phyloP scores from a whole-genome alignment of 2,113 vertebrate genomes.

The Sinocyclocheilus rhinocerous region DNA sequence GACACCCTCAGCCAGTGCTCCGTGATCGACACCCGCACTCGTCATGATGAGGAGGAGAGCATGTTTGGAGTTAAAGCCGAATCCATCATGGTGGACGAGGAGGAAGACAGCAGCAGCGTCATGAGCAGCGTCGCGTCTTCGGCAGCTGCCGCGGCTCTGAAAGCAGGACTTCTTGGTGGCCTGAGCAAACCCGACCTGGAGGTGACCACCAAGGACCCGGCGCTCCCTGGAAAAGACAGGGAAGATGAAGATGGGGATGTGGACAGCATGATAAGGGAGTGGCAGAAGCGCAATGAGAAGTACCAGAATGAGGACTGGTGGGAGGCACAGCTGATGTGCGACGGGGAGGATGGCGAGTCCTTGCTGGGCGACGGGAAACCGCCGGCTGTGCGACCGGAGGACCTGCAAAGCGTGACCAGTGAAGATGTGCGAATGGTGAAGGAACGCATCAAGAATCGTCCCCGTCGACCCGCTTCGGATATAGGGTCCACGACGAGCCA shows the following conservation, averaged over 20 bases:
- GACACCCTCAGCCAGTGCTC: slow-evolving; percentile 82
- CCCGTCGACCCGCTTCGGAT: slow-evolving; percentile 65
- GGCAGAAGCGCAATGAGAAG: slow-evolving; percentile 89
- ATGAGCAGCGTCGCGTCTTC: slow-evolving; percentile 82
- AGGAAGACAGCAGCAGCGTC: slow-evolving; percentile 82
- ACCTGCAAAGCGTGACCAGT: slow-evolving; percentile 84
- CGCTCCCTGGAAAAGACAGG: slow-evolving; percentile 54
- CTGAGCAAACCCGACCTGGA: slow-evolving; percentile 68
- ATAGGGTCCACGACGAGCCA: slow-evolving; percentile 79
- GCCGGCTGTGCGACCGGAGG: slow-evolving; percentile 59
- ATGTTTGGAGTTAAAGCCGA: slow-evolving; percentile 72
- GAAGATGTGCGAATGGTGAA: slow-evolving; percentile 79
- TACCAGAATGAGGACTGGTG: slow-evolving; percentile 80
- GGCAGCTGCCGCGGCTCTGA: slow-evolving; percentile 74
- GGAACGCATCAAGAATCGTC: slow-evolving; percentile 69
- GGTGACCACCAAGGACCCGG: slow-evolving; percentile 57
- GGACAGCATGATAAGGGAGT: slow-evolving; percentile 80
- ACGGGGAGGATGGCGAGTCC: slow-evolving; percentile 62
- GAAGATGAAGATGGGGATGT: slow-evolving; percentile 73
- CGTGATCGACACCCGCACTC: slow-evolving; percentile 67
- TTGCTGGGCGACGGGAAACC: slow-evolving; percentile 38
- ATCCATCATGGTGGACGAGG: slow-evolving; percentile 82
- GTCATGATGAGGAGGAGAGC: slow-evolving; percentile 66
- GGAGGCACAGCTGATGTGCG: slow-evolving; percentile 73
- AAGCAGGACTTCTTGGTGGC: slow-evolving; percentile 65